These are phyloP conservation scores for Drosophila tristis DNA, from an alignment of 1,140 invertebrate genomes.

Conservation along the genomic window DNA sequence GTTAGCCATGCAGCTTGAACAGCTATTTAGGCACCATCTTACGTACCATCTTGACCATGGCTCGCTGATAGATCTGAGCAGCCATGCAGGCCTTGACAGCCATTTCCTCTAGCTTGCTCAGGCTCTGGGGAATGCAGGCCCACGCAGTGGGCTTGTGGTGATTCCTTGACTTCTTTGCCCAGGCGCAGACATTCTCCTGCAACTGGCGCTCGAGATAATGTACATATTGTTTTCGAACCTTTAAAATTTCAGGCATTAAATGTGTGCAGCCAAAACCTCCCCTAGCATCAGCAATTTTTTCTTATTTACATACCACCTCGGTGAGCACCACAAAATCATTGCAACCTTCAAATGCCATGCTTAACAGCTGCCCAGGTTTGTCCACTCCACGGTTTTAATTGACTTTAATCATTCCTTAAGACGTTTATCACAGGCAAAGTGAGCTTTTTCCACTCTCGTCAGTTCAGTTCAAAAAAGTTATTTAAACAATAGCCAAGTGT, in stretches of 20 bases:
- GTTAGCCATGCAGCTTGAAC: not conserved
- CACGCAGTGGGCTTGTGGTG: conserved; percentile 63
- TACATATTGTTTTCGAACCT: conserved; percentile 76
- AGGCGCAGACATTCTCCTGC: conserved; percentile 67
- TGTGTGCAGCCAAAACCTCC: too few species aligned
- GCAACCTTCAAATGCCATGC: conserved; percentile 37
- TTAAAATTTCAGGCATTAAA: not conserved
- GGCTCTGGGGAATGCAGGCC: conserved; percentile 56
- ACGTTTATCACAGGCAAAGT: not conserved
- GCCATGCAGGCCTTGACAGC: conserved; percentile 69
- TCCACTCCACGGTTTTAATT: conserved; percentile 6
- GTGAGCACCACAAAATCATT: conserved; percentile 63
- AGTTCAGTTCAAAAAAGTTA: conserved; percentile 27
- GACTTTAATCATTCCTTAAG: conserved; percentile 20
- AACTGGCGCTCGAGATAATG: conserved; percentile 73
- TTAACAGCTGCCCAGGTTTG: not conserved
- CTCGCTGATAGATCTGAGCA: conserved; percentile 70
- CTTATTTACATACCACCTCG: conserved; percentile 55
- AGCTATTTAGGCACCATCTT: too few species aligned
- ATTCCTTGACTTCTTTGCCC: conserved; percentile 60
- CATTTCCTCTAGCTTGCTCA: conserved; percentile 55
- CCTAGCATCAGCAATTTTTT: not conserved
- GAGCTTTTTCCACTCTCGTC: not conserved
- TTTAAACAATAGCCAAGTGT: conserved; percentile 32
- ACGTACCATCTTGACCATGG: conserved; percentile 74